Base-by-base conservation (phyloP, 2,888 invertebrate species). In the Cistogaster globosa region DNA sequence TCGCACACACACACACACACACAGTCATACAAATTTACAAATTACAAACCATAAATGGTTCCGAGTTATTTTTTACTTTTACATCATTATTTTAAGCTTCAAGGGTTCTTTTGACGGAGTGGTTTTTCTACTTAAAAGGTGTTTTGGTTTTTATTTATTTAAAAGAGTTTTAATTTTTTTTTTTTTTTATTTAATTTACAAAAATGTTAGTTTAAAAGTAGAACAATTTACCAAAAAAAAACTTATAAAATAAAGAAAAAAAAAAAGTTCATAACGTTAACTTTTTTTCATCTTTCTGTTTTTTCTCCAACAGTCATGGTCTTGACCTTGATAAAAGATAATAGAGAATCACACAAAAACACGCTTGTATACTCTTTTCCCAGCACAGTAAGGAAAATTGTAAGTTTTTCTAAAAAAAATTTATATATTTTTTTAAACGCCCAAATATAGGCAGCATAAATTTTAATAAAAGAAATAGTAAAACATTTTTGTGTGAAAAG, bases 311-410 rank as follows among this genome's bases (percentile, higher is more conserved):
- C 67, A 62, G 51, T 82, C 75, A 82, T 74, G 75, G 69, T 69
- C 69, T 68, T 48, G 81, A 69, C 81, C 81, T 82, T 82, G 75
- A 76, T 82, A 42, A 63, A 57, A 82, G 69, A 82, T 76, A 76
- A 69, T 69, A 57, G 38, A 51, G 57, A 82, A 18, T n/a, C 18
- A 55, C 72, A 36, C 16, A 26, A 38, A 42, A 9, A 63, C 71
- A 63, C 9, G 36, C 26, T 18, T 16, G 26, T 36, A 18, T 18
- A 53, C 18, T 6, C 18, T 16, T 51, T 11, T 22, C 38, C 18
- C 11, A 58, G 26, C 51, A 57, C 20, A 76, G 60, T 60, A 69
- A 80, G 67, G 74, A 67, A 67, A 51, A 60, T 67, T 60, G 60
- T 60, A 74, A 67, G 53, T 18, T 67, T 55, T 48, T 32, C 16